A percentile compares a stretch with the other conserved stretches of the same genome.
Evolutionary conservation across 2,797 vertebrate genomes (phyloP).

Genomic region (Steatocranus sp.): DNA sequence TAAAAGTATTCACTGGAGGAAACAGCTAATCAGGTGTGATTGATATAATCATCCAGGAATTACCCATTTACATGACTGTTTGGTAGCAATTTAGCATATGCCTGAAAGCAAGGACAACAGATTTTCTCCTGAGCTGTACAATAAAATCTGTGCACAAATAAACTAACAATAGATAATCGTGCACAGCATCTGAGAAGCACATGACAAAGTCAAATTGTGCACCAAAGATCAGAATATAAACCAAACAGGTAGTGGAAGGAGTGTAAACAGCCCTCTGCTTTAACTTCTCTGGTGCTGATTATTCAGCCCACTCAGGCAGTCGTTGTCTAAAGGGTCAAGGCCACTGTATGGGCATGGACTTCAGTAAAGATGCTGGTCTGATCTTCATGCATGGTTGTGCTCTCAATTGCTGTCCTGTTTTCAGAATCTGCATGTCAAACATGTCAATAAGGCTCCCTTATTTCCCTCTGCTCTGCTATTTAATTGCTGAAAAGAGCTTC

Average conservation of each 20-base stretch:
- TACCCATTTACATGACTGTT: neutral
- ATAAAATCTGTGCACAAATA: neutral
- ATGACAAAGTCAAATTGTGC: neutral
- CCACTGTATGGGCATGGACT: neutral
- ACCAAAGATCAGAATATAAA: neutral
- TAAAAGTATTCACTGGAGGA: neutral
- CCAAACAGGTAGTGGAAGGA: neutral
- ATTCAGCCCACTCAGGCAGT: neutral
- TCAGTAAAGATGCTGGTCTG: neutral
- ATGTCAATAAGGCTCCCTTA: slow-evolving; percentile 20
- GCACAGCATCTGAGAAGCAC: neutral
- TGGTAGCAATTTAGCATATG: neutral
- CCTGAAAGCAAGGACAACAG: neutral
- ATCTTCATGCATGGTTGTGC: neutral
- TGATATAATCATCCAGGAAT: neutral
- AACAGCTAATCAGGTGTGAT: neutral
- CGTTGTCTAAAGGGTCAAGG: neutral
- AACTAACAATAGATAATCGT: neutral
- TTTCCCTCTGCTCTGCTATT: slow-evolving; percentile 3
- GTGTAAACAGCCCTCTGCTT: neutral
- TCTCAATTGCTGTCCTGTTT: slow-evolving; percentile 8
- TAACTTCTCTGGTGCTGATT: neutral
- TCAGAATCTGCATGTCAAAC: neutral
- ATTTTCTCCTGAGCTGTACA: neutral
- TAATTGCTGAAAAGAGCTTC: slow-evolving; percentile 8